Evolutionary conservation across 1,140 invertebrate species (phyloP).

Genomic region (roundworm (Caenorhabditis elegans)): WBcel235 BX284605.5:10716001-10716500

Average conservation of each 20-base stretch:
- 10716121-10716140: not conserved
- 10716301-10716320: not conserved
- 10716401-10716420: not conserved
- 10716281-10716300: not conserved
- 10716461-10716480: not conserved
- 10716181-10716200: not conserved
- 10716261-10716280: not conserved
- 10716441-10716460: not conserved
- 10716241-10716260: not conserved
- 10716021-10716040: constrained; percentile 26
- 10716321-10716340: not conserved
- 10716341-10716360: constrained; percentile 22
- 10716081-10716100: constrained; percentile 31
- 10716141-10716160: constrained; percentile 9
- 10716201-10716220: not conserved
- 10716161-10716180: not conserved
- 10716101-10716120: not conserved
- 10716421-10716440: not conserved
- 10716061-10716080: constrained; percentile 12
- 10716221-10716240: not conserved
- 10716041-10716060: constrained; percentile 2
- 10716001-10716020: constrained; percentile 32
- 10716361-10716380: constrained; percentile 15
- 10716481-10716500: not conserved
- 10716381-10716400: not conserved